These are phyloP conservation scores for Dipodomys merriami DNA, from an alignment of 2,113 vertebrate genomes.

Conservation along the genomic window DNA sequence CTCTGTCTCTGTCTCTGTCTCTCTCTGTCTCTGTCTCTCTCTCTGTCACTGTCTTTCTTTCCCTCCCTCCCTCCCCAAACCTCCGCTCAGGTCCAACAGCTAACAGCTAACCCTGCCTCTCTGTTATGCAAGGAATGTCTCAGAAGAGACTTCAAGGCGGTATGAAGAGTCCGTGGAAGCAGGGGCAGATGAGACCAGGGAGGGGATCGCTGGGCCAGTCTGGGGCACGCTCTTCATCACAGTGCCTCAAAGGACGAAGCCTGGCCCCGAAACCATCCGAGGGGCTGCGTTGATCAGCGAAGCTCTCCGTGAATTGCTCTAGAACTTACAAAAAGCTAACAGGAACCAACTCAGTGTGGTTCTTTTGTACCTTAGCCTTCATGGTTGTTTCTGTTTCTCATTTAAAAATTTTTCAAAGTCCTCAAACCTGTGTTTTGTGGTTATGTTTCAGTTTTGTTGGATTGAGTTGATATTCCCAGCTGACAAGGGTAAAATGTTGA, in stretches of 20 bases:
- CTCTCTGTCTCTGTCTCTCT: too few species aligned
- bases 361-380: accelerated
- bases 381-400: accelerated
- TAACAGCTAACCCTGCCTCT: accelerated
- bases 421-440: accelerated
- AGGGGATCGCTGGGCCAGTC: accelerated
- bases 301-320: accelerated
- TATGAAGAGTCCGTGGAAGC: accelerated
- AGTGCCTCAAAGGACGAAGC: neutral
- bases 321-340: neutral
- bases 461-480: accelerated
- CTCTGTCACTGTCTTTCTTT: too few species aligned
- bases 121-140: accelerated
- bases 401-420: accelerated
- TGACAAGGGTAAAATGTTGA: too few species aligned
- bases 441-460: accelerated
- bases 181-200: accelerated
- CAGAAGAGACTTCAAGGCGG: neutral
- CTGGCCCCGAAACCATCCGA: accelerated
- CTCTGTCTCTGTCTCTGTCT: too few species aligned
- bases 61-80: neutral
- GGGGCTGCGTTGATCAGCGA: accelerated
- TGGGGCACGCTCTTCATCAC: accelerated
- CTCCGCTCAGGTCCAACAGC: too few species aligned
- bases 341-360: too few species aligned